Evolutionary conservation across 1,140 invertebrate species (phyloP).

Genomic region (Cydia strobilella): DNA sequence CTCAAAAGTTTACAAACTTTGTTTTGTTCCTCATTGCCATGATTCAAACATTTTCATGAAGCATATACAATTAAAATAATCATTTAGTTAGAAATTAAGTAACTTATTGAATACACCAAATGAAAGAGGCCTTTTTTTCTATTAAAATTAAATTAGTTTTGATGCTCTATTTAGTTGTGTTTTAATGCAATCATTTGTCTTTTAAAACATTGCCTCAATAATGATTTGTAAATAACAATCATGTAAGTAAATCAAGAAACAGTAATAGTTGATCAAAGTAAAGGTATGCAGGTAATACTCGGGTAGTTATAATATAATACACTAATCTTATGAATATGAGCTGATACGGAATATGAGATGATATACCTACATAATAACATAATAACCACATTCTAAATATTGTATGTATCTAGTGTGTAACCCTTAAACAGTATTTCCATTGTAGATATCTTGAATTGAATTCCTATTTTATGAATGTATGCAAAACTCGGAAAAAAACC

Average conservation of each 20-base stretch:
- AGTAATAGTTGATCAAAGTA: slow-evolving; percentile 15
- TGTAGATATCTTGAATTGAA: background rate
- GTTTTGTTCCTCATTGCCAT: slow-evolving; percentile 4
- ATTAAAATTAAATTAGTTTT: slow-evolving; percentile 25
- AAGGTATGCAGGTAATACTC: slow-evolving; percentile 36
- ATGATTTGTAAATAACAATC: background rate
- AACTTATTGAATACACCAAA: slow-evolving; percentile 55
- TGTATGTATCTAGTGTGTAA: slow-evolving; percentile 35
- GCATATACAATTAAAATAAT: slow-evolving; percentile 15
- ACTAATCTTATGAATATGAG: slow-evolving; percentile 78
- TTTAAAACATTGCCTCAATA: background rate
- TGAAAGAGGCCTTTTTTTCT: slow-evolving; percentile 62
- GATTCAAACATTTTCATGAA: background rate
- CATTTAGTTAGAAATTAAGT: slow-evolving; percentile 24
- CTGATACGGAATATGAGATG: slow-evolving; percentile 55
- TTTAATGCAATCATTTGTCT: slow-evolving; percentile 13
- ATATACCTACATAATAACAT: too few relatives aligned
- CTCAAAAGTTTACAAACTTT: slow-evolving; percentile 77
- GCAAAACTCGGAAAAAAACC: background rate
- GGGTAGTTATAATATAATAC: slow-evolving; percentile 47
- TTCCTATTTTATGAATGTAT: background rate
- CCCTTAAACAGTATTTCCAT: background rate
- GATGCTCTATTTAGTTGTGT: slow-evolving; percentile 8
- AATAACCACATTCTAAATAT: slow-evolving; percentile 40
- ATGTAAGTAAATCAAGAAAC: slow-evolving; percentile 10